A percentile compares a stretch with the other conserved stretches of the same genome.
Evolutionary conservation across 2,888 invertebrate species (phyloP).

Genomic region (Dynastes hyllus): DNA sequence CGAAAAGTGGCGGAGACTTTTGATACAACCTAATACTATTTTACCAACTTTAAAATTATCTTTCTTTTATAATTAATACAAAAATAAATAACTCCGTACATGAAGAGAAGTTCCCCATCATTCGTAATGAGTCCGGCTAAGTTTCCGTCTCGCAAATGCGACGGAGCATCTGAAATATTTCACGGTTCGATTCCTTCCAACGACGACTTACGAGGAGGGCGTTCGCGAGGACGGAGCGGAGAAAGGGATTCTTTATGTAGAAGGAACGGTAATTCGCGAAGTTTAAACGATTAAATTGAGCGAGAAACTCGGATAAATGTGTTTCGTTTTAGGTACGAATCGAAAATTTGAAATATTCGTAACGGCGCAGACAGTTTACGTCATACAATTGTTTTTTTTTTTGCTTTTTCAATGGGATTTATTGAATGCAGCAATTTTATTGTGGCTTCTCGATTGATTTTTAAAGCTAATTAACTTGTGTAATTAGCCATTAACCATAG

Average conservation of each 20-base stretch:
- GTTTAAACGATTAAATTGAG: constrained; percentile 40
- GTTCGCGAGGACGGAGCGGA: background rate
- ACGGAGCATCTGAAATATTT: constrained; percentile 43
- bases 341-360: constrained; percentile 6
- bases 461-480: too few species aligned
- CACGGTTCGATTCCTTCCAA: constrained; percentile 34
- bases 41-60: too few species aligned
- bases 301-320: constrained; percentile 26
- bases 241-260: background rate
- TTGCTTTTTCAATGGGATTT: too few species aligned
- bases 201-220: background rate
- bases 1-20: too few species aligned
- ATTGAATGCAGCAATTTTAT: too few species aligned
- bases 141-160: constrained; percentile 39
- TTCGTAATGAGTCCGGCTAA: constrained; percentile 22
- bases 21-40: too few species aligned
- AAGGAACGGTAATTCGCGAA: constrained; percentile 28
- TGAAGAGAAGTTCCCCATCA: constrained; percentile 29
- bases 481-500: too few species aligned
- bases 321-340: background rate
- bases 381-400: too few species aligned
- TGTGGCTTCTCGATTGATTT: too few species aligned
- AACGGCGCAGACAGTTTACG: background rate
- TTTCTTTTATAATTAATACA: too few species aligned
- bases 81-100: too few species aligned